A percentile compares a stretch with the other conserved stretches of the same genome.
phyloP scores from a whole-genome alignment of 1,140 invertebrate species.

The Leptinotarsa undecemlineata region DNA sequence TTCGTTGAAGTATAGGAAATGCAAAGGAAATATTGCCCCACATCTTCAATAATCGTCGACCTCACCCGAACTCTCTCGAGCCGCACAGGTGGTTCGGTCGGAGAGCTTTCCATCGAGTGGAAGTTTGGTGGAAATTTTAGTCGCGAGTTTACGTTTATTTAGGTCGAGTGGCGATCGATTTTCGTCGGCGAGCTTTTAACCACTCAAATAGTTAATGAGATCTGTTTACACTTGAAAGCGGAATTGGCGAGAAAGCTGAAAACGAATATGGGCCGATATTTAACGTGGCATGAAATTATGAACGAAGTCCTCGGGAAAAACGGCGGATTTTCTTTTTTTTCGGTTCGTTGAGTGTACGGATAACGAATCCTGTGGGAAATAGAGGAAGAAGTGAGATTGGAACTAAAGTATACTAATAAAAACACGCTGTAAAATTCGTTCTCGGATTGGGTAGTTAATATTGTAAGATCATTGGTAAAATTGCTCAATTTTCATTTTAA shows the following conservation, averaged over 20 bases:
- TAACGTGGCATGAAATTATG: constrained; percentile 9
- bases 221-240: constrained; percentile 17
- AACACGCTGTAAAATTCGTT: no score
- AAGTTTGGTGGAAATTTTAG: constrained; percentile 14
- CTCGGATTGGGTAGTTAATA: no score
- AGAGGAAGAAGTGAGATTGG: neutral
- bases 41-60: neutral
- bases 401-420: neutral
- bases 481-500: no score
- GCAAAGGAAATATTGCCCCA: neutral
- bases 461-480: no score
- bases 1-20: no score
- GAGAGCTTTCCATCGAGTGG: constrained; percentile 1
- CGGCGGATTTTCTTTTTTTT: neutral
- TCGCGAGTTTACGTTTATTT: constrained; percentile 20
- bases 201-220: neutral
- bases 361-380: neutral
- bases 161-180: constrained; percentile 23
- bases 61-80: neutral
- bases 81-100: constrained; percentile 18
- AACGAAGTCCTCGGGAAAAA: neutral
- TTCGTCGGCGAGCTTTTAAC: neutral
- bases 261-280: constrained; percentile 10
- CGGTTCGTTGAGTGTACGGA: neutral
- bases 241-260: constrained; percentile 8